Evolutionary conservation across 2,888 invertebrate species (phyloP).

Genomic region (Margaritifera margaritifera): DNA sequence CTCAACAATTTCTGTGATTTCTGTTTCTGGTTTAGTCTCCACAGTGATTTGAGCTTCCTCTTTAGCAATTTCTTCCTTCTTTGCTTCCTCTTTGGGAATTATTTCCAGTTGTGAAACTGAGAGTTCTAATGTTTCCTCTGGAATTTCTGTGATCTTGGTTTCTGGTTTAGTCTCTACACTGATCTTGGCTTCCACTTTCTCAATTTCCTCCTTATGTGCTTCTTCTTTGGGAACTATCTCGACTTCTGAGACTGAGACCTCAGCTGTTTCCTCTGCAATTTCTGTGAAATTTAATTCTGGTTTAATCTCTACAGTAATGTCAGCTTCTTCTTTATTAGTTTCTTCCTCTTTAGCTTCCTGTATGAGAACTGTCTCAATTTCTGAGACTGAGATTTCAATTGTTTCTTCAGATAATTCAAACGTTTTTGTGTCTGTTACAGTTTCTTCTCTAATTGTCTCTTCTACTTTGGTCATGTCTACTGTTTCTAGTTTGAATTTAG

Average conservation of each 20-base stretch:
- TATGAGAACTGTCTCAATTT: slow-evolving; percentile 16
- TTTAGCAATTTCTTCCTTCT: slow-evolving; percentile 4
- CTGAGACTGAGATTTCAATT: slow-evolving; percentile 13
- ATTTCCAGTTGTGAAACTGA: slow-evolving; percentile 5
- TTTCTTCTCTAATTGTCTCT: background rate
- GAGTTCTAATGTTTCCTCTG: slow-evolving; percentile 6
- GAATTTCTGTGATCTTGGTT: slow-evolving; percentile 7
- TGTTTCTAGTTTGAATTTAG: slow-evolving; percentile 4
- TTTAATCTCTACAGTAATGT: background rate
- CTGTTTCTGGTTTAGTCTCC: background rate
- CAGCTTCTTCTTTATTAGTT: slow-evolving; percentile 1
- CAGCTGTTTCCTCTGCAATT: slow-evolving; percentile 8
- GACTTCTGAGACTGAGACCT: slow-evolving; percentile 7
- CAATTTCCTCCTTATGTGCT: slow-evolving; percentile 5
- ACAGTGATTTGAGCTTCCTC: background rate
- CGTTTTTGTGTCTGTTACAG: background rate
- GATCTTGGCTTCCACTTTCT: slow-evolving; percentile 5
- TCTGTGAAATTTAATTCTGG: slow-evolving; percentile 4
- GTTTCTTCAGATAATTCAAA: no score
- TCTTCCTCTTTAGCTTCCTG: slow-evolving; percentile 19
- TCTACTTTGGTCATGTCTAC: background rate
- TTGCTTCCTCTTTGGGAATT: slow-evolving; percentile 10
- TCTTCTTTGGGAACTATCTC: background rate
- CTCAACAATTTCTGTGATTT: no score
- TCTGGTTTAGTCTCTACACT: background rate